Percentiles rank a stretch among this genome's conserved stretches.
These are phyloP conservation scores for Cyprinodon tularosa DNA, from an alignment of 2,113 vertebrate genomes.

Conservation along the genomic window DNA sequence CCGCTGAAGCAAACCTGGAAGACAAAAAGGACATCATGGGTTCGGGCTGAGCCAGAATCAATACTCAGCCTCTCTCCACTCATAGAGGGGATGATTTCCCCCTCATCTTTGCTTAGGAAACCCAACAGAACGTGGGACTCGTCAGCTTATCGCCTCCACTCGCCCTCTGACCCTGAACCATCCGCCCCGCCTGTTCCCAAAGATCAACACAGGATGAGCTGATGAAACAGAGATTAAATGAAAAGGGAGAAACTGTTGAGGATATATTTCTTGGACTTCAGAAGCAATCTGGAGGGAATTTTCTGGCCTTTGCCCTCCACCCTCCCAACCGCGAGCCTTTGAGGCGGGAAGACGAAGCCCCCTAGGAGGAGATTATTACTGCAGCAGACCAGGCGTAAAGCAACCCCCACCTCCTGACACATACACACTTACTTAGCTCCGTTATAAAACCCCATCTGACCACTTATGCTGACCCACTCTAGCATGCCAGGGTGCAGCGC, in stretches of 20 bases:
- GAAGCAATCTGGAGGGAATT: constrained; percentile 93
- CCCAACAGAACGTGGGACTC: constrained; percentile 68
- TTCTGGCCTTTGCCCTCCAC: constrained; percentile 86
- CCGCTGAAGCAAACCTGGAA: constrained; percentile 92
- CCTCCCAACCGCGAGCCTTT: constrained; percentile 81
- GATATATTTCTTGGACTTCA: constrained; percentile 88
- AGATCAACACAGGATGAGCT: constrained; percentile 68
- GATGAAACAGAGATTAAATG: constrained; percentile 73
- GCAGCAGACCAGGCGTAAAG: constrained; percentile 88
- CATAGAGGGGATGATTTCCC: constrained; percentile 50
- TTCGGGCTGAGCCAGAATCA: not conserved
- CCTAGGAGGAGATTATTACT: constrained; percentile 88
- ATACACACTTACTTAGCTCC: constrained; percentile 47
- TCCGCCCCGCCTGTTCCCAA: constrained; percentile 64
- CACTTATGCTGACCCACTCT: constrained; percentile 67
- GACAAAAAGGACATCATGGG: constrained; percentile 4
- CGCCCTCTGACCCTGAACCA: constrained; percentile 81
- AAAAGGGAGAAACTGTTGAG: constrained; percentile 69
- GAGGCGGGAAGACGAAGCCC: constrained; percentile 83
- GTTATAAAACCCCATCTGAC: constrained; percentile 63
- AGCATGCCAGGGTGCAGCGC: constrained; percentile 48
- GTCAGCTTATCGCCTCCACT: constrained; percentile 76
- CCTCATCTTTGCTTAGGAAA: constrained; percentile 17
- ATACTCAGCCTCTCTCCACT: constrained; percentile 24
- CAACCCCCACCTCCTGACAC: constrained; percentile 34